Conservation (phyloP, 2,888 invertebrate genomes). For the Macaria notata region DNA sequence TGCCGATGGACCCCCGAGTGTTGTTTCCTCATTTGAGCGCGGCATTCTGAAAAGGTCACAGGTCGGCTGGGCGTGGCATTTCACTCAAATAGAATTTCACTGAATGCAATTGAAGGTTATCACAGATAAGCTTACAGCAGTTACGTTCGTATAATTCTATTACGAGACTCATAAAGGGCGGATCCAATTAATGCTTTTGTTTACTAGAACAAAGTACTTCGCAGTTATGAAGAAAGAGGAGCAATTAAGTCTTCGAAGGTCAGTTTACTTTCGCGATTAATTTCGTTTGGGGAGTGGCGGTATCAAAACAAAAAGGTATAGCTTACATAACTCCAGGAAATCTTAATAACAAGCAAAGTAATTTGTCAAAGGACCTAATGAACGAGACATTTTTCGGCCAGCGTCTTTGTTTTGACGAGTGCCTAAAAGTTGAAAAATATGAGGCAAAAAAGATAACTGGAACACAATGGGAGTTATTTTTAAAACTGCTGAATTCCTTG, state of each 20-base stretch:
- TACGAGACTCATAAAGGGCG: conserved; percentile 34
- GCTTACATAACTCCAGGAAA: conserved; percentile 27
- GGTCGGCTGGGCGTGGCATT: conserved; percentile 44
- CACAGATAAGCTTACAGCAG: conserved; percentile 15
- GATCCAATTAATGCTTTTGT: conserved; percentile 49
- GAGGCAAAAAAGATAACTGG: no score
- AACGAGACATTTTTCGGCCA: conserved; percentile 15
- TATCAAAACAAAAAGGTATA: conserved; percentile 37
- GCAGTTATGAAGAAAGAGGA: conserved; percentile 51
- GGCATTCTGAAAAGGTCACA: conserved; percentile 40
- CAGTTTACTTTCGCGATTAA: conserved; percentile 70
- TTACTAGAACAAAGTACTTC: conserved; percentile 45
- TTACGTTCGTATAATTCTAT: conserved; percentile 22
- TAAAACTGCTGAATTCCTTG: no score
- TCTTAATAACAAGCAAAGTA: conserved; percentile 29
- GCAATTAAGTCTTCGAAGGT: conserved; percentile 67
- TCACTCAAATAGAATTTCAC: conserved; percentile 38
- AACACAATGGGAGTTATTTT: no score
- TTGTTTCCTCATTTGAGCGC: conserved; percentile 37
- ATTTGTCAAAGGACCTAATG: conserved; percentile 27
- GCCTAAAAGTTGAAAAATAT: neutral
- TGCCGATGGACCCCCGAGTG: conserved; percentile 33
- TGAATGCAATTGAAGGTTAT: conserved; percentile 36
- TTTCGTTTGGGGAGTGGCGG: conserved; percentile 57
- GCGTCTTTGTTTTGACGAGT: conserved; percentile 10